Percentiles rank a stretch among this genome's conserved stretches.
Conservation (phyloP, 2,888 invertebrate genomes). For the Papilio elwesi region DNA sequence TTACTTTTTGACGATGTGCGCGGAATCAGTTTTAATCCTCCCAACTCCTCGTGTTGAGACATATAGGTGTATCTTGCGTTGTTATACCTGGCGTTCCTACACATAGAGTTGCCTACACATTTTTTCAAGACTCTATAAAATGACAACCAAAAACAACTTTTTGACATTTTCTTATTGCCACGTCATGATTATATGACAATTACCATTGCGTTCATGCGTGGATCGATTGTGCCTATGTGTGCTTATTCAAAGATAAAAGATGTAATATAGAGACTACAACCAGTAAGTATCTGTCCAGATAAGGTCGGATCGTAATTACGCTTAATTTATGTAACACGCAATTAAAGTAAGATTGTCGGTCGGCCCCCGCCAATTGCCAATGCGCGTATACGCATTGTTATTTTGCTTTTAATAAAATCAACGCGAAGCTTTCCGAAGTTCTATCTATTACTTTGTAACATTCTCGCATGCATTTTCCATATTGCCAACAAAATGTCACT, state of each 20-base stretch:
- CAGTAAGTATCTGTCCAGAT: not conserved
- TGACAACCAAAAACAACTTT: no score
- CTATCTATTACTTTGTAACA: not conserved
- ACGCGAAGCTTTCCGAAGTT: not conserved
- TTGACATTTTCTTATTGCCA: no score
- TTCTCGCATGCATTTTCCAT: conserved; percentile 23
- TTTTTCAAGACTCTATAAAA: no score
- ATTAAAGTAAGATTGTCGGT: conserved; percentile 83
- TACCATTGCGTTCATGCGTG: no score
- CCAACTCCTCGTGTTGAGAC: no score
- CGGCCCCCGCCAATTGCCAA: conserved; percentile 50
- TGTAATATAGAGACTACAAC: not conserved
- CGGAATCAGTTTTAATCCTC: no score
- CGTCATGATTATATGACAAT: no score
- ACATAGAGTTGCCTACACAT: no score
- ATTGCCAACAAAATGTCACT: conserved; percentile 20
- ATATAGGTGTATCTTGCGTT: no score
- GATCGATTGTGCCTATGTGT: no score
- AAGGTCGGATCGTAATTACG: conserved; percentile 73
- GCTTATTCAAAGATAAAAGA: not conserved
- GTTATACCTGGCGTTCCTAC: no score
- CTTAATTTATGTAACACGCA: conserved; percentile 82
- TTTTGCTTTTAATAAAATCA: conserved; percentile 42
- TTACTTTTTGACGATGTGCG: no score
- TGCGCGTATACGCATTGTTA: conserved; percentile 43